These are phyloP conservation scores for Schrankia costaestrigalis DNA, from an alignment of 2,888 invertebrate genomes.

Conservation along the genomic window DNA sequence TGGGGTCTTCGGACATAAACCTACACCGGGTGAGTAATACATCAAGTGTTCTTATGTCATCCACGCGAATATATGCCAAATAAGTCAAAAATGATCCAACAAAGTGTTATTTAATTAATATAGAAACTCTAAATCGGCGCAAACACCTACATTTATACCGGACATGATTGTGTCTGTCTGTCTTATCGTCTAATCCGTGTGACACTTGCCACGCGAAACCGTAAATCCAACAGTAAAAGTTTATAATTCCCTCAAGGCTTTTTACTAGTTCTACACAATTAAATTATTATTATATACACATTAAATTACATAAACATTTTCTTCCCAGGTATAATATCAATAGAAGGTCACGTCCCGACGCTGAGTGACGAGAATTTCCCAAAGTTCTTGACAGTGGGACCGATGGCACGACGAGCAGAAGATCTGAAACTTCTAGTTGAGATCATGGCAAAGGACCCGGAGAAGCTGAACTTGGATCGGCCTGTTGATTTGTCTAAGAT, in stretches of 20 bases:
- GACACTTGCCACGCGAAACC: no score
- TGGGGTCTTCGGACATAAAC: conserved; percentile 94
- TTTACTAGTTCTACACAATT: no score
- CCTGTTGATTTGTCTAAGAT: conserved; percentile 69
- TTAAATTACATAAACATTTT: no score
- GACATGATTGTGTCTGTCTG: no score
- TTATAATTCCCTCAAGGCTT: no score
- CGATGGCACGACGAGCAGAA: conserved; percentile 88
- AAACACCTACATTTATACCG: no score
- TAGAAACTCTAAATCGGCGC: no score
- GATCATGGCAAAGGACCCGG: conserved; percentile 79
- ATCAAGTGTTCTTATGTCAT: no score
- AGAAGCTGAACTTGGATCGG: conserved; percentile 67
- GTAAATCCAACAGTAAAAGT: no score
- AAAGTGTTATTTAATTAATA: neutral
- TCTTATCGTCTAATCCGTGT: no score
- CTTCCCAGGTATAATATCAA: conserved; percentile 73
- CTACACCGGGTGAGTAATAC: conserved; percentile 85
- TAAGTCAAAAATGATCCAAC: neutral
- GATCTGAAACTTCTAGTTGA: conserved; percentile 86
- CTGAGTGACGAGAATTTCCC: conserved; percentile 68
- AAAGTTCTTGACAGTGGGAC: conserved; percentile 82
- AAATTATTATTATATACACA: no score
- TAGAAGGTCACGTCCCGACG: conserved; percentile 82
- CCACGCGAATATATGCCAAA: neutral